Percentiles rank a stretch among this genome's conserved stretches.
These are phyloP conservation scores for Peromyscus melanophrys DNA, from an alignment of 2,797 vertebrate genomes.

Conservation along the genomic window DNA sequence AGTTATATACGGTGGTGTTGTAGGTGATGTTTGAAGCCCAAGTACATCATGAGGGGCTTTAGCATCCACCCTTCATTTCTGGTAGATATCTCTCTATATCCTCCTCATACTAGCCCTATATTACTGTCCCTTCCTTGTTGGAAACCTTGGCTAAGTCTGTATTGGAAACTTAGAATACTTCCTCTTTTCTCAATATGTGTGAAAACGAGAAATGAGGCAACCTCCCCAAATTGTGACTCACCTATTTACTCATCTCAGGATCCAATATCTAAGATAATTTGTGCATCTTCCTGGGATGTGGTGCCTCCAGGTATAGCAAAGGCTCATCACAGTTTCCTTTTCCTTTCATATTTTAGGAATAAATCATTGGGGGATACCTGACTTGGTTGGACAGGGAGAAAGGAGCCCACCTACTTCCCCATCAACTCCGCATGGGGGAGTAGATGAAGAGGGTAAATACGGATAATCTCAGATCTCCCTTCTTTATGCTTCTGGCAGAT, in stretches of 20 bases:
- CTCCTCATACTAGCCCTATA: neutral
- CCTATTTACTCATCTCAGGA: neutral
- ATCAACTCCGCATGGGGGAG: neutral
- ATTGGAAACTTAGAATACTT: neutral
- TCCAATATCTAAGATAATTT: neutral
- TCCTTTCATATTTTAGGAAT: neutral
- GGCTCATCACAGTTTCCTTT: neutral
- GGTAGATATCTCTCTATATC: neutral
- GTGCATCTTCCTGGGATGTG: neutral
- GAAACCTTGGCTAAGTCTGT: neutral
- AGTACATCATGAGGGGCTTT: neutral
- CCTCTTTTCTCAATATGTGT: neutral
- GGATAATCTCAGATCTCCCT: neutral
- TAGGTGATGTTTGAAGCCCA: neutral
- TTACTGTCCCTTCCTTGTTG: neutral
- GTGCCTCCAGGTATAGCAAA: neutral
- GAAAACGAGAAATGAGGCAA: neutral
- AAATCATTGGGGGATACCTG: neutral
- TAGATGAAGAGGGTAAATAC: slow-evolving; percentile 1
- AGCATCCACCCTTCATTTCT: neutral
- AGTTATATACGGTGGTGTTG: neutral
- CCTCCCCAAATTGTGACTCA: neutral
- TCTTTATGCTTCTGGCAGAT: neutral
- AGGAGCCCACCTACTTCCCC: neutral
- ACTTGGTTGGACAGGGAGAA: neutral